Evolutionary conservation across 2,797 vertebrate genomes (phyloP), one percentile per base, ranked within the genome.

Genomic region (Sandelia bainsii): DNA sequence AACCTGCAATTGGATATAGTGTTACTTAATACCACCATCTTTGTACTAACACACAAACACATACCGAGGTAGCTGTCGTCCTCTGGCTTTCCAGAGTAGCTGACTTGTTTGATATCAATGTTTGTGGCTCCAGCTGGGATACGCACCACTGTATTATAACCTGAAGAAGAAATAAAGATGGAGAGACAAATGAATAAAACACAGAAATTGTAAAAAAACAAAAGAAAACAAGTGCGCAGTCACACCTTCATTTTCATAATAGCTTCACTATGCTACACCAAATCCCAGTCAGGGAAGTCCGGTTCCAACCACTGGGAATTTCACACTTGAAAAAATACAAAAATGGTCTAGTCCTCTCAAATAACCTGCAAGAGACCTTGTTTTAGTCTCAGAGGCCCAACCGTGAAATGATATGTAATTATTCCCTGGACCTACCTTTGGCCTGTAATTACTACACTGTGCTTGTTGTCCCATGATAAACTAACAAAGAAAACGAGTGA

Each of bases 41-140:
- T 62, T 37, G 39, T 20, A 64, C 40, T 68, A 8, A 63, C 68
- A 74, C 19, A 34, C 10, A 14, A 12, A 17, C 61, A 88, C 95
- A 96, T 93, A 99, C 98, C 97, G 83, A 99, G 96, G 92, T 99
- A 99, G 93, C 96, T 99, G 94, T 99, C 97, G 81, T 99, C 98
- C 84, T 98, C 97, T 65, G 97, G 94, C 70, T 95, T 96, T 82
- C 97, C 97, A 63, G 97, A 98, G 92, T 97, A 97, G 93, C 98
- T 99, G 93, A 97, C 94, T 84, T 99, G 98, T 75, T 70, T 95
- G 91, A 99, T 93, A 79, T 99, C 97, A 75, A 99, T 96, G 83
- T 97, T 97, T 79, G 96, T 99, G 75, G 97, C 97, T 91, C 98
- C 98, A n/a, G 92, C 91, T 59, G 98, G 98, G 92, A 99, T 99